Base-by-base conservation (phyloP, 2,797 vertebrate genomes). In the Dipus sagitta region DNA sequence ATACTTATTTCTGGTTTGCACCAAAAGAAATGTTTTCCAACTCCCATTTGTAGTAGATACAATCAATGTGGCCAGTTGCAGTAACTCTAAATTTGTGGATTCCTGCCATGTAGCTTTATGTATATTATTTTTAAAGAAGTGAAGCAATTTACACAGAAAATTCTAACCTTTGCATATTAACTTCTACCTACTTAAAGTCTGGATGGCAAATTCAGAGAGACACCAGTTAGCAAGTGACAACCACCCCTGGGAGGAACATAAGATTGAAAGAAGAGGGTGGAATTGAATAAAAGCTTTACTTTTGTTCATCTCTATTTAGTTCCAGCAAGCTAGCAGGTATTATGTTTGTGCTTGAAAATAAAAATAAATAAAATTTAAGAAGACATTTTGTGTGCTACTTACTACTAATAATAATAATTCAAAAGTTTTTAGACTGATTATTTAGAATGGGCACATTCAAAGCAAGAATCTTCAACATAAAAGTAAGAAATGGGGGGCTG, bases 391-490 rank as follows among this genome's bases (percentile, higher is more conserved):
- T 60, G 62, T 65, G 70, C 42, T 90, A 65, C 88, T 34, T 28
- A 95, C 26, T 65, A n/a, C 15, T 70, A 15, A 30, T 52, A 83
- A 68, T 4, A 83, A 26, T 42, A 86, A 58, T 58, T 77, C 13
- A 9, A 68, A 38, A 23, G 60, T 93, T 80, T 65, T 90, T 60
- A 79, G 34, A 42, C 60, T 86, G 10, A 93, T 92, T 24, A 91
- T 91, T 94, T 88, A 80, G n/a, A 77, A 92, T 26, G 20, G 28
- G 2, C 20, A 88, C 28, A 70, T 76, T 92, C 67, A 96, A 93
- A 95, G 42, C 62, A 78, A 95, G 4, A 6, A 91, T 58, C n/a
- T 77, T 70, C 80, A 78, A 26, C 15, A 58, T 52, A 82, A 87
- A 92, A 90, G 47, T 13, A 18, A 74, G 20, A 86, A 78, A 58